Base-by-base conservation (phyloP, 2,113 vertebrate species). In the Oxyura jamaicensis region DNA sequence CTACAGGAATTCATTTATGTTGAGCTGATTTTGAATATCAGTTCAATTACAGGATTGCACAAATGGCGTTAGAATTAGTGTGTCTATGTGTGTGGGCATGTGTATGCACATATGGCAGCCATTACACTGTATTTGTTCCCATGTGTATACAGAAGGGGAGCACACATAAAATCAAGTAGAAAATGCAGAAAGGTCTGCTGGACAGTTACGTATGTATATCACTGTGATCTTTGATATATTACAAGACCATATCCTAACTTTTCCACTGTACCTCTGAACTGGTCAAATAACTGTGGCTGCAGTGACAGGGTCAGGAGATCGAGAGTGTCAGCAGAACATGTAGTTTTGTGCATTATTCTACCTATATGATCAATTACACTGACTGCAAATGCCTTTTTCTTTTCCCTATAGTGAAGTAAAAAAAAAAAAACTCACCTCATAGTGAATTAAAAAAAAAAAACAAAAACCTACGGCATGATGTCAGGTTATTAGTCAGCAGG, bases 11-110 rank as follows among this genome's bases (percentile, higher is more conserved):
- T 90, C 48, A 35, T 83, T 95, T 88, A 44, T 0, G 0, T 69
- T 42, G 28, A 77, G 72, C 53, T 71, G 62, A 58, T 88, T 41
- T 77, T 50, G 13, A 78, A 8, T 55, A 71, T 39, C 22, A 22
- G 16, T 75, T 91, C 56, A 10, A 25, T 81, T 59, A 19, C 1
- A 7, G 60, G 36, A 29, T 5, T 48, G 31, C 59, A 41, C 22
- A 11, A 74, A 67, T 2, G 13, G 41, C 66, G 31, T 2, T n/a
- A 31, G 75, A 55, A 15, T 3, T 13, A 0, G 19, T 11, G 36
- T 16, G 4, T 22, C 8, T 5, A 19, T 13, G 31, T 13, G 4
- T 22, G 25, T 3, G 14, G 4, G 18, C 2, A 8, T 35, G 7
- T 42, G 39, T 10, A 21, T 2, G 1, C 22, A 13, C 2, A 0